Percentiles rank a stretch among this genome's conserved stretches.
Evolutionary conservation across 2,888 invertebrate species (phyloP).

Genomic region (Macrosoma leucophasiata): DNA sequence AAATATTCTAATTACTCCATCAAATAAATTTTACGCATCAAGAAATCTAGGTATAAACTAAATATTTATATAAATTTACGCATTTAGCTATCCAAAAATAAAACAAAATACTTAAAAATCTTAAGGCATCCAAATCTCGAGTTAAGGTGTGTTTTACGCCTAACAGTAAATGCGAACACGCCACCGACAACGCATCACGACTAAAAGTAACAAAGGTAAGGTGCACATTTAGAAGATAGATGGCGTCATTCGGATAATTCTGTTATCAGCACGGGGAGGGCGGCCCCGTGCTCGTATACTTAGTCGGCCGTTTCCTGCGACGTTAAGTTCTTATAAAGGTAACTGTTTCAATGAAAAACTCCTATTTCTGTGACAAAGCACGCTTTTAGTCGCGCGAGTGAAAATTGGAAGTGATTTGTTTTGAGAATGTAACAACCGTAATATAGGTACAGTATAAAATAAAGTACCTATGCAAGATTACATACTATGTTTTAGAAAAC

Average conservation of each 20-base stretch:
- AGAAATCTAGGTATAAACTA: no score
- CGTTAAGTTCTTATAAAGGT: conserved; percentile 70
- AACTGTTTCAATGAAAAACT: conserved; percentile 67
- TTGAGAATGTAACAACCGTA: no score
- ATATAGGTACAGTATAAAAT: no score
- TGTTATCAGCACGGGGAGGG: conserved; percentile 77
- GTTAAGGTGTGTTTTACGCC: no score
- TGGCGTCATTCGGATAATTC: conserved; percentile 80
- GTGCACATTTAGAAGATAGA: conserved; percentile 79
- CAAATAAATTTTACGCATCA: no score
- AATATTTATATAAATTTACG: no score
- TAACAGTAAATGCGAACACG: conserved; percentile 1
- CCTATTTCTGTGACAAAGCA: conserved; percentile 63
- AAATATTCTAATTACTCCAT: no score
- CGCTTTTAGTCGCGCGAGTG: conserved; percentile 57
- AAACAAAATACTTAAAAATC: no score
- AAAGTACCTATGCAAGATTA: no score
- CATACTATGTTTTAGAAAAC: no score
- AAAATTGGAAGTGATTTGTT: conserved; percentile 54
- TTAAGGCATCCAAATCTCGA: no score
- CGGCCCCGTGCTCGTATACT: conserved; percentile 66
- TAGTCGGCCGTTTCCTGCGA: conserved; percentile 66
- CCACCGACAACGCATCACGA: conserved; percentile 28
- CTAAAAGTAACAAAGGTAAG: conserved; percentile 63
- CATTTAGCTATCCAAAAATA: no score